These are phyloP conservation scores for Hephaestus fuliginosus DNA, from an alignment of 2,797 vertebrate genomes.

Conservation along the genomic window DNA sequence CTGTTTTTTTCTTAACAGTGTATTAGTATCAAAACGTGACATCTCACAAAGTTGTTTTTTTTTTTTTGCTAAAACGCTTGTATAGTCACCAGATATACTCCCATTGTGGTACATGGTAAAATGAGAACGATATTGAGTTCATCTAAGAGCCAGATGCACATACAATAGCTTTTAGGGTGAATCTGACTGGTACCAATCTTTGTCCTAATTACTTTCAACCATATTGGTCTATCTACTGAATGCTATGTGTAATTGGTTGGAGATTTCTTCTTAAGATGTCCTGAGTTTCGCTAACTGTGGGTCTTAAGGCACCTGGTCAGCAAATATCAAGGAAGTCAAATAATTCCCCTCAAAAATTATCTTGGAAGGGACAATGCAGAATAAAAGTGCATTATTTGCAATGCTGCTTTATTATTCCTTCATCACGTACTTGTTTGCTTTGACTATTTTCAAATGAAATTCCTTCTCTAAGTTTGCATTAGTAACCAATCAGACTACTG, in stretches of 20 bases:
- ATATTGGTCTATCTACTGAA: background rate
- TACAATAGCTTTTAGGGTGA: background rate
- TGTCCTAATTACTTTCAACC: background rate
- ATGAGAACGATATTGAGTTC: too few species aligned
- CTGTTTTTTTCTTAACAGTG: too few species aligned
- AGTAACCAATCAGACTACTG: background rate
- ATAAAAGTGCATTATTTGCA: background rate
- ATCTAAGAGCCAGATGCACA: too few species aligned
- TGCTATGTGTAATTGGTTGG: background rate
- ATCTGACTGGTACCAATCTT: background rate
- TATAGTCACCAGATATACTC: too few species aligned
- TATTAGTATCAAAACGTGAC: too few species aligned
- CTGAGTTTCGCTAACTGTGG: background rate
- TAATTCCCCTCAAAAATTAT: conserved; percentile 27
- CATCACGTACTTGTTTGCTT: background rate
- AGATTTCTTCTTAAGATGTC: background rate
- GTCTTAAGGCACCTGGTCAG: background rate
- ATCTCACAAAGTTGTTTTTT: too few species aligned
- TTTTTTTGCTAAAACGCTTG: too few species aligned
- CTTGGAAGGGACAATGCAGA: background rate
- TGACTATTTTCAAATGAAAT: background rate
- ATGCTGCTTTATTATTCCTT: background rate
- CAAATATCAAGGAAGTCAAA: conserved; percentile 20
- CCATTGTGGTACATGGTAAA: too few species aligned
- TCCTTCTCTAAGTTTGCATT: background rate